A percentile compares a stretch with the other conserved stretches of the same genome.
Evolutionary conservation across 35 echinoderm and acorn worm genomes (phyloP).

Genomic region (Apostichopus californicus): DNA sequence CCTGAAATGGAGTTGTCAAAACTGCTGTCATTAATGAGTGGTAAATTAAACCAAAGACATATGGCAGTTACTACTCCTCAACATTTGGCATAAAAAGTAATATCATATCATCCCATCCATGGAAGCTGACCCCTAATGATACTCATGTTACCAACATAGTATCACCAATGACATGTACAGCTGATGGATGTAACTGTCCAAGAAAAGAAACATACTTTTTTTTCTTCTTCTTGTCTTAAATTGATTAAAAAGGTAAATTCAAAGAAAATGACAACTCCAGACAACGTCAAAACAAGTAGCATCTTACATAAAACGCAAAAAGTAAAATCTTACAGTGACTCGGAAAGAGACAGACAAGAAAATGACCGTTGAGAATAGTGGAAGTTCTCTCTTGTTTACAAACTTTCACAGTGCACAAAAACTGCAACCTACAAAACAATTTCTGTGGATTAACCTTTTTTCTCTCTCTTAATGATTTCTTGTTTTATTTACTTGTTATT

Average conservation of each 20-base stretch:
- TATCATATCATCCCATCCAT: no score
- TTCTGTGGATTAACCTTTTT: conserved; percentile 20
- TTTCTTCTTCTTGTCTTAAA: no score
- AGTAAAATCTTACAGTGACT: not conserved
- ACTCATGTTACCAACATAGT: no score
- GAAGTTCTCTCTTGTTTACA: conserved; percentile 50
- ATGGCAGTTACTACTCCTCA: no score
- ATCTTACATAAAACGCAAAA: not conserved
- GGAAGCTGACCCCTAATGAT: no score
- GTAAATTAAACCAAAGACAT: no score
- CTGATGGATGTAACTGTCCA: not conserved
- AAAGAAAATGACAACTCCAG: conserved; percentile 1
- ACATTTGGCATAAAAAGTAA: no score
- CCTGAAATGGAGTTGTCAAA: conserved; percentile 2
- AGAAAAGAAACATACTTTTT: not conserved
- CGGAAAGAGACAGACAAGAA: conserved; percentile 50
- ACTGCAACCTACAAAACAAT: conserved; percentile 49
- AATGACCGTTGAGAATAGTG: conserved; percentile 17
- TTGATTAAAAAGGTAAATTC: not conserved
- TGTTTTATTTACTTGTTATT: conserved; percentile 24
- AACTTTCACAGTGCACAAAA: conserved; percentile 52
- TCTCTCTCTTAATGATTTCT: not conserved
- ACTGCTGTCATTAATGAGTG: not conserved
- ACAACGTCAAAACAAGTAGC: conserved; percentile 1
- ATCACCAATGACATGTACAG: not conserved